Base-by-base conservation (phyloP, 2,888 invertebrate genomes). In the Tenthredo mesomela region DNA sequence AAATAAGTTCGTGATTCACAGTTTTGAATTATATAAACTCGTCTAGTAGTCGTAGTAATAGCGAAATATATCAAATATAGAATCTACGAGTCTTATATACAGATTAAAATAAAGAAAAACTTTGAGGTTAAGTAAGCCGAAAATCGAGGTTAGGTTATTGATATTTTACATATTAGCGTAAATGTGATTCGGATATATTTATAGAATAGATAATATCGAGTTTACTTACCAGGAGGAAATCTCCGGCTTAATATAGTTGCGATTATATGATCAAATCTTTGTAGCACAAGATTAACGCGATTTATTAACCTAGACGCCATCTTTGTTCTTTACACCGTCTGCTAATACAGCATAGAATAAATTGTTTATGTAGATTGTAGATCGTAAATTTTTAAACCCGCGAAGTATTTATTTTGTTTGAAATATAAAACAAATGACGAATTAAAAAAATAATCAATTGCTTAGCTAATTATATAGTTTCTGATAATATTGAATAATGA, bases 191-290 rank as follows among this genome's bases (percentile, higher is more conserved):
- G 40, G 21, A 58, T 40, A 29, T 18, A 73, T 71, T 58, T 86
- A 61, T 25, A 85, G n/a, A 86, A 86, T 47, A 67, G 70, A 70
- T 86, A 82, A 47, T 78, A 40, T 6, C 77, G 54, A 47, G 65
- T 83, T 83, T 71, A 9, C 82, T 89, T 91, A 95, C 95, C 94
- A 92, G 95, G 94, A 54, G 94, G 94, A 89, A 93, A 93, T 86
- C 93, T 91, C 73, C 91, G 92, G 1, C 93, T 90, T 50, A 95
- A 92, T 43, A 93, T 86, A 85, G 89, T 86, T 71, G 88, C 86
- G 84, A 93, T 87, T 65, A 92, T 88, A 87, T 91, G 90, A 89
- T 95, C 95, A 61, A 95, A 88, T 85, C 91, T 92, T 88, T 91
- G 91, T 54, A 95, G 78, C 43, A 93, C 91, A 65, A 91, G 89